A percentile compares a stretch with the other conserved stretches of the same genome.
Evolutionary conservation across 2,797 vertebrate genomes (phyloP).

Genomic region (Thalassophryne amazonica): DNA sequence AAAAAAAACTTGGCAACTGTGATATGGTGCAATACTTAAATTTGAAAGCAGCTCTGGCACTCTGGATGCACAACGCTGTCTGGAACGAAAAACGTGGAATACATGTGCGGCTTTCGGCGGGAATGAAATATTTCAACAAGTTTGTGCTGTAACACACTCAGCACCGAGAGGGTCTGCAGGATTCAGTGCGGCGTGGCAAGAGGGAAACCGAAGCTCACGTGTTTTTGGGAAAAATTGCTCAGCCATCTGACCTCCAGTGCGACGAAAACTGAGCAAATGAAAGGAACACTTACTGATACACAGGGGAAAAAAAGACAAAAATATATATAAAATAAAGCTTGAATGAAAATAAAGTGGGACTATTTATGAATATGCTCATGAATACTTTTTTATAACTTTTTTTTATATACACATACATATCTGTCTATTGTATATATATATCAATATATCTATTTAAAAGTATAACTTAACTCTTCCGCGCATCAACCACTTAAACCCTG

Average conservation of each 20-base stretch:
- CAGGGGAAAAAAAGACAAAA: conserved; percentile 38
- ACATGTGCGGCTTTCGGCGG: conserved; percentile 2
- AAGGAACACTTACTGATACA: conserved; percentile 56
- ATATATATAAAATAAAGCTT: conserved; percentile 76
- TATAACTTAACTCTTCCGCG: conserved; percentile 61
- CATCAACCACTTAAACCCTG: conserved; percentile 13
- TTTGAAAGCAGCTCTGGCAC: conserved; percentile 45
- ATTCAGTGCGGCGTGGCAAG: too few relatives aligned
- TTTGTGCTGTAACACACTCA: background rate
- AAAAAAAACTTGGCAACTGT: conserved; percentile 60
- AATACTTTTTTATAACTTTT: conserved; percentile 77
- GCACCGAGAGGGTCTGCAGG: background rate
- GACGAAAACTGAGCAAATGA: conserved; percentile 39
- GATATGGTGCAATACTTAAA: conserved; percentile 37
- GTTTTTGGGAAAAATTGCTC: too few relatives aligned
- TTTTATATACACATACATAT: conserved; percentile 71
- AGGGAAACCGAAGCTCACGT: too few relatives aligned
- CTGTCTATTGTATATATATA: conserved; percentile 72
- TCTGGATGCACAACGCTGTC: conserved; percentile 18
- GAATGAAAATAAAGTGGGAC: conserved; percentile 77
- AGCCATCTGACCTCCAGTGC: conserved; percentile 34
- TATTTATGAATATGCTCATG: conserved; percentile 74
- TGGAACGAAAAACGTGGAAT: conserved; percentile 23
- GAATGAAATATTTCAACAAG: background rate
- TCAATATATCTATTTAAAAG: conserved; percentile 72